Percentiles rank a stretch among this genome's conserved stretches.
Evolutionary conservation across 1,140 invertebrate species (phyloP).

Genomic region (Psix sp.): DNA sequence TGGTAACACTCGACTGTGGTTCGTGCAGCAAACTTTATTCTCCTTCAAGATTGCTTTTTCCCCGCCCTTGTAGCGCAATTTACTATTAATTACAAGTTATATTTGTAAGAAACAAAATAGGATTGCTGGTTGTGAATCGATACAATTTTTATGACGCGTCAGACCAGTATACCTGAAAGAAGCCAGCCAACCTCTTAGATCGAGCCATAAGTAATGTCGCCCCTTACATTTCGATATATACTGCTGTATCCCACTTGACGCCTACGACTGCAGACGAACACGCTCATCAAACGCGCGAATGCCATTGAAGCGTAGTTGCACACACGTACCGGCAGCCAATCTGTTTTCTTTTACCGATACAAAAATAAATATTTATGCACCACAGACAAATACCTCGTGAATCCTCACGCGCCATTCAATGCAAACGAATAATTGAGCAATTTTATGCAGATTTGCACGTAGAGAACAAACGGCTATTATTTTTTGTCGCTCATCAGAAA

Average conservation of each 20-base stretch:
- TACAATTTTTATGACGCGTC: slow-evolving; percentile 42
- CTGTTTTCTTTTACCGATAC: slow-evolving; percentile 36
- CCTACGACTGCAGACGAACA: slow-evolving; percentile 51
- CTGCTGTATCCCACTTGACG: slow-evolving; percentile 44
- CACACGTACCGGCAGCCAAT: slow-evolving; percentile 34
- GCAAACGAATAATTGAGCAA: slow-evolving; percentile 47
- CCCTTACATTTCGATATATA: slow-evolving; percentile 51
- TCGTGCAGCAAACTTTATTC: no score
- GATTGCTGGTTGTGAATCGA: slow-evolving; percentile 22
- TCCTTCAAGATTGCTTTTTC: no score
- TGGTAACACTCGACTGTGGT: no score
- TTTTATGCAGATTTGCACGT: slow-evolving; percentile 23
- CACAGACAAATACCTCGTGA: slow-evolving; percentile 15
- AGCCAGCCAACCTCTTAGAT: slow-evolving; percentile 15
- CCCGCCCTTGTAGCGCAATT: no score
- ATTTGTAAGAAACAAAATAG: slow-evolving; percentile 13
- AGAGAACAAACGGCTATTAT: background rate
- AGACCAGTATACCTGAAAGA: slow-evolving; percentile 36
- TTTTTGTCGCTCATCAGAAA: no score
- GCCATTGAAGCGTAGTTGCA: slow-evolving; percentile 28
- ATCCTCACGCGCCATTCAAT: slow-evolving; percentile 31
- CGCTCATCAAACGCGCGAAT: slow-evolving; percentile 38
- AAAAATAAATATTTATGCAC: slow-evolving; percentile 54
- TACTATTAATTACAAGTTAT: no score
- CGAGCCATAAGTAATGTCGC: slow-evolving; percentile 53